Conservation (phyloP, 2,888 invertebrate species). For the Odiellus spinosus region DNA sequence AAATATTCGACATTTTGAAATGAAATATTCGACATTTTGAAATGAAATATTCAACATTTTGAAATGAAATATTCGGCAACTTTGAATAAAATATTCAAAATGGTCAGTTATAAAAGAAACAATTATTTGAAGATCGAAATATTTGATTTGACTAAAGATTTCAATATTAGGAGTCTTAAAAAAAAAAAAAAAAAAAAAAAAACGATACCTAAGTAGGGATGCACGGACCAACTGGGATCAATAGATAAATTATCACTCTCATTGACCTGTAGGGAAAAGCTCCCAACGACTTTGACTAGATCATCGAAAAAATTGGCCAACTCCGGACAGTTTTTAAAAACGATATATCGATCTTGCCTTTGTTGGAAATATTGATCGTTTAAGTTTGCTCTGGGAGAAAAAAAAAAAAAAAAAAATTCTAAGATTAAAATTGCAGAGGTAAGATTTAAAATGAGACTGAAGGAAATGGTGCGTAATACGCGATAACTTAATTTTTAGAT, state of each 20-base stretch:
- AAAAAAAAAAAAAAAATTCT: no score
- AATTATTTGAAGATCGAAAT: no score
- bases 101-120: no score
- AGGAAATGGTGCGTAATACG: no score
- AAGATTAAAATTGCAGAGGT: no score
- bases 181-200: slow-evolving; percentile 1
- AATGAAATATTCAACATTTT: no score
- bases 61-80: no score
- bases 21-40: no score
- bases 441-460: no score
- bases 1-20: no score
- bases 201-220: slow-evolving; percentile 45
- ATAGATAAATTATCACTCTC: slow-evolving; percentile 27
- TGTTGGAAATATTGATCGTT: slow-evolving; percentile 95
- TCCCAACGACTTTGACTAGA: slow-evolving; percentile 48
- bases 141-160: not conserved
- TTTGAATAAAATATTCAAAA: no score
- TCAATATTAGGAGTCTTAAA: not conserved
- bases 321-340: slow-evolving; percentile 58
- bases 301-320: slow-evolving; percentile 67
- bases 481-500: no score
- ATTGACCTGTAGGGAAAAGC: slow-evolving; percentile 43
- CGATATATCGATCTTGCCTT: slow-evolving; percentile 86
- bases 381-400: slow-evolving; percentile 61
- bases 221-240: slow-evolving; percentile 24